Percentiles rank a stretch among this genome's conserved stretches.
These are phyloP conservation scores for Notothenia coriiceps DNA, from an alignment of 2,113 vertebrate genomes.

Conservation along the genomic window DNA sequence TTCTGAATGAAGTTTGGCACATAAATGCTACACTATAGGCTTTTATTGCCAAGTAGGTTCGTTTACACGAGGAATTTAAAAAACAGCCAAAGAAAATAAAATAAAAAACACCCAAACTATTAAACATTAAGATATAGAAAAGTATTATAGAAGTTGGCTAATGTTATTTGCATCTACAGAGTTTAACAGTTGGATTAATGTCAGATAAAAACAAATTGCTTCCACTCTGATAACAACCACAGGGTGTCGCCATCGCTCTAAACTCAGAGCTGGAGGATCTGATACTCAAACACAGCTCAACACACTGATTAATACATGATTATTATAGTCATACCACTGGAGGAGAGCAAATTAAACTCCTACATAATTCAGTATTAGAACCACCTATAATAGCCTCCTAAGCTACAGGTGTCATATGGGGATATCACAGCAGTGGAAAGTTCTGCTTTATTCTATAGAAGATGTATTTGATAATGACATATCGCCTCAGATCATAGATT, in stretches of 20 bases:
- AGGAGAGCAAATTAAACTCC: background rate
- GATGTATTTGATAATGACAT: background rate
- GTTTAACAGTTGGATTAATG: background rate
- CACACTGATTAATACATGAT: background rate
- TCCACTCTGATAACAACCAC: conserved; percentile 21
- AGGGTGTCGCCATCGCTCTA: conserved; percentile 48
- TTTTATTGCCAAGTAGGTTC: too few species aligned
- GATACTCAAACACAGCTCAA: background rate
- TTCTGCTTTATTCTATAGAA: too few species aligned
- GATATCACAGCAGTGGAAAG: background rate
- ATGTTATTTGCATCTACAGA: background rate
- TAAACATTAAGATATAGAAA: too few species aligned
- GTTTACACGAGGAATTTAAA: too few species aligned
- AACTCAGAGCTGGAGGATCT: background rate
- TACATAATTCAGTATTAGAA: background rate
- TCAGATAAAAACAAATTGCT: background rate
- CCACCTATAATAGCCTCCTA: background rate
- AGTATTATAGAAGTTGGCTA: too few species aligned
- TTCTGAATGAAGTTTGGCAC: too few species aligned
- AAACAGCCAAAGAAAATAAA: too few species aligned
- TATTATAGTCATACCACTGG: background rate
- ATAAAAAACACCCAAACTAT: too few species aligned
- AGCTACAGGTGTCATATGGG: background rate
- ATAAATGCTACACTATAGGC: too few species aligned
- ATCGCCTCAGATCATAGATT: background rate